These are phyloP conservation scores for Dynastes maya DNA, from an alignment of 2,888 invertebrate species.

Conservation along the genomic window DNA sequence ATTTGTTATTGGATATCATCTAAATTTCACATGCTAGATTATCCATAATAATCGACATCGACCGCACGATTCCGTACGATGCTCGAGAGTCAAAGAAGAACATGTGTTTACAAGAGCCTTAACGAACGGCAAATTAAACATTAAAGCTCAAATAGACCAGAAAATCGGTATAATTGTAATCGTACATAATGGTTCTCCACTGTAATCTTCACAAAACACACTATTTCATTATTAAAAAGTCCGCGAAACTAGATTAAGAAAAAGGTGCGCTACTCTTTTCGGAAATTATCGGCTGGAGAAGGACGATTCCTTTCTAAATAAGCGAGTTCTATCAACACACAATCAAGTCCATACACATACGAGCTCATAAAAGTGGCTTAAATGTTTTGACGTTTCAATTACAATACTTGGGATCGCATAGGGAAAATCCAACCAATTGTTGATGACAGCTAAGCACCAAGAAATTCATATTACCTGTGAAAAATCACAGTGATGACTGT, in stretches of 20 bases:
- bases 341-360: slow-evolving; percentile 12
- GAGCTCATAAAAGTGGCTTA: slow-evolving; percentile 5
- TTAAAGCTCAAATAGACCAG: slow-evolving; percentile 14
- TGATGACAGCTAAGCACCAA: neutral
- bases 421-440: slow-evolving; percentile 8
- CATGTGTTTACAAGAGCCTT: slow-evolving; percentile 25
- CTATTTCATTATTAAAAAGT: no score
- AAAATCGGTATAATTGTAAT: slow-evolving; percentile 25
- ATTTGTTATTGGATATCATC: slow-evolving; percentile 18
- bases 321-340: slow-evolving; percentile 13
- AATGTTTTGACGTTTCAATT: slow-evolving; percentile 46
- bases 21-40: slow-evolving; percentile 31
- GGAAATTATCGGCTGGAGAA: slow-evolving; percentile 10
- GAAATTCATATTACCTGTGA: neutral
- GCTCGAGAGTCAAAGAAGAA: neutral
- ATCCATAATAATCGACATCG: neutral
- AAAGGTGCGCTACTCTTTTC: neutral
- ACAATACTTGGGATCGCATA: slow-evolving; percentile 20
- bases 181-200: slow-evolving; percentile 1
- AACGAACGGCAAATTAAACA: slow-evolving; percentile 14
- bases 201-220: neutral
- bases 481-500: neutral
- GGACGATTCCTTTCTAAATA: slow-evolving; percentile 26
- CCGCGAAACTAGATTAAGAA: no score
- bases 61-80: neutral